Evolutionary conservation across 2,888 invertebrate genomes (phyloP).

Genomic region (Rotaria socialis): DNA sequence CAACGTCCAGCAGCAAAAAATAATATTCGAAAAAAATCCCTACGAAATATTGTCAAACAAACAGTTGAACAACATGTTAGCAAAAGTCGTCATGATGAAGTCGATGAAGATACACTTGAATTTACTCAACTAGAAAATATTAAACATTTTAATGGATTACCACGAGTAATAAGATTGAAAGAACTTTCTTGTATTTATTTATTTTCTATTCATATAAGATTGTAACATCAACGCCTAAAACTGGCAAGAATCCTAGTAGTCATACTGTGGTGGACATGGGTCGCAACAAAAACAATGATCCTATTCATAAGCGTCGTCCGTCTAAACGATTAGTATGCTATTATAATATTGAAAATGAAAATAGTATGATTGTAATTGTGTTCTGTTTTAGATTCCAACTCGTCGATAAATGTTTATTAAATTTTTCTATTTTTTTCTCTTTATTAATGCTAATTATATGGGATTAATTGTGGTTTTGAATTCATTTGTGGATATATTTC

Average conservation of each 20-base stretch:
- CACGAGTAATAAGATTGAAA: background rate
- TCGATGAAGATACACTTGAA: background rate
- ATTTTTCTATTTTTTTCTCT: too few relatives aligned
- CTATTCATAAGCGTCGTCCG: background rate
- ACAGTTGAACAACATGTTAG: background rate
- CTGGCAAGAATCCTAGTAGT: background rate
- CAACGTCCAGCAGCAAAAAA: background rate
- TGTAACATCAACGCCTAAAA: conserved; percentile 13
- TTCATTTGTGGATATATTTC: background rate
- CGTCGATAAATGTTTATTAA: background rate
- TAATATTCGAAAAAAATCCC: background rate
- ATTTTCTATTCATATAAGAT: background rate
- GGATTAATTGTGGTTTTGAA: background rate
- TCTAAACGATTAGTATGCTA: background rate
- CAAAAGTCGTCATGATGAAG: background rate
- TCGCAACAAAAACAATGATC: background rate
- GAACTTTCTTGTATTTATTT: background rate
- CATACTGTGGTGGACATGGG: background rate
- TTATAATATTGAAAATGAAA: too few relatives aligned
- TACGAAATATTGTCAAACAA: background rate
- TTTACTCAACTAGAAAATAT: background rate
- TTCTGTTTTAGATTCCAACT: background rate
- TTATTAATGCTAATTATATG: background rate
- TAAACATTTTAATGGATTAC: background rate
- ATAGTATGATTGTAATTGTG: background rate